phyloP scores from a whole-genome alignment of 2,888 invertebrate genomes.

The Aromia moschata region DNA sequence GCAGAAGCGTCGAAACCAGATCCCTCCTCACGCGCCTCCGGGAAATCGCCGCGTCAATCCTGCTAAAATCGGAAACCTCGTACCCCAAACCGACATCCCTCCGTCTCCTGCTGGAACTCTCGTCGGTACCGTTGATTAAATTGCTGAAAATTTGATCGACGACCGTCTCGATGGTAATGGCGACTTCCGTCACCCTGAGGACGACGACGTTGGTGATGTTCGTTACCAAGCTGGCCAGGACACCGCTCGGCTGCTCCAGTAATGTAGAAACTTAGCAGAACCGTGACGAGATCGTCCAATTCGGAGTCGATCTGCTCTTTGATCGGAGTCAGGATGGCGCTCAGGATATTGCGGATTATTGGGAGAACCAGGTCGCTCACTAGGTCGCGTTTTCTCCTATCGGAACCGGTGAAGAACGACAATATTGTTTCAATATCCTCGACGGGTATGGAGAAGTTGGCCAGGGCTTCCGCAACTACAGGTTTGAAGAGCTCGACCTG shows the following conservation, averaged over 20 bases:
- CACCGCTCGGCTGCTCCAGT: neutral
- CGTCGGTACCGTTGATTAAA: constrained; percentile 9
- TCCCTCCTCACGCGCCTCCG: constrained; percentile 7
- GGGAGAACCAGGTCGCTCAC: neutral
- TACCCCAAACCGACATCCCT: constrained; percentile 9
- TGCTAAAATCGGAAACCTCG: constrained; percentile 2
- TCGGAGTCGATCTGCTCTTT: neutral
- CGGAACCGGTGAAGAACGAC: neutral
- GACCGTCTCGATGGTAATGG: neutral
- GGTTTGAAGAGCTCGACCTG: neutral
- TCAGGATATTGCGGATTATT: neutral
- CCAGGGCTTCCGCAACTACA: neutral
- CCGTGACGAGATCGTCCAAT: neutral
- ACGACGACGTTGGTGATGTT: neutral
- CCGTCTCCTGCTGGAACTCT: neutral
- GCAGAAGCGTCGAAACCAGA: neutral
- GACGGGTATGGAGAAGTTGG: neutral
- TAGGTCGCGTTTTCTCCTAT: constrained; percentile 10
- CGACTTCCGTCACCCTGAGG: neutral
- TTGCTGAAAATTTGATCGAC: constrained; percentile 1
- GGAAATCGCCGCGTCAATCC: neutral
- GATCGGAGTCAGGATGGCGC: neutral
- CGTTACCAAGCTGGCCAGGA: neutral
- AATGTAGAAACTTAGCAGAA: neutral
- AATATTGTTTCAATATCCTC: neutral